phyloP scores from a whole-genome alignment of 2,113 vertebrate species.

The Rostratula benghalensis region DNA sequence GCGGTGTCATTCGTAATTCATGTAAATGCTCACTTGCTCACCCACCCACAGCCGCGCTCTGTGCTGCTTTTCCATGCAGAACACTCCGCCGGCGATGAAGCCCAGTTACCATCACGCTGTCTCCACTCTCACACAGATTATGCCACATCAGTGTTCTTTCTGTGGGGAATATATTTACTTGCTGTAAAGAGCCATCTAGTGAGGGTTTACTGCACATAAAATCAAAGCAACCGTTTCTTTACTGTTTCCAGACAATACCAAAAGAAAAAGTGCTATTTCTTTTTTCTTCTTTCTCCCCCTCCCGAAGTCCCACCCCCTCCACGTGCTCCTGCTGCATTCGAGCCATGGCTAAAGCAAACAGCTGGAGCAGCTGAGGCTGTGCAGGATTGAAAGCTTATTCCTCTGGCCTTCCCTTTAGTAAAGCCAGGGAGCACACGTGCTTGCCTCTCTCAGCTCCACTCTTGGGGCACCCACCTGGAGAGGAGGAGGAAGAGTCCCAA shows the following conservation, averaged over 20 bases:
- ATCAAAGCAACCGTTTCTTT: neutral
- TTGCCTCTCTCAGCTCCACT: neutral
- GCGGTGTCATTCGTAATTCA: neutral
- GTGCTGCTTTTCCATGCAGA: neutral
- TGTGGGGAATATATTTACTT: conserved; percentile 25
- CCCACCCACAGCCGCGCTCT: neutral
- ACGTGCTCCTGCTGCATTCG: neutral
- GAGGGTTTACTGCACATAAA: conserved; percentile 53
- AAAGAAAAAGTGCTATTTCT: neutral
- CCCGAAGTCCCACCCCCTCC: neutral
- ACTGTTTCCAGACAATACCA: neutral
- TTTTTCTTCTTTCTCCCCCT: fast-evolving
- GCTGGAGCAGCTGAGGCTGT: neutral
- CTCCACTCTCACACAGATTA: neutral
- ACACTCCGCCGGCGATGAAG: neutral
- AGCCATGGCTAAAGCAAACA: neutral
- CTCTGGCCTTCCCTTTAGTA: neutral
- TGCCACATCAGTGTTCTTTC: neutral
- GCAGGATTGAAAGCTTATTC: fast-evolving
- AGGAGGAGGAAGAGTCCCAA: neutral
- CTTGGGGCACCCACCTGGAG: neutral
- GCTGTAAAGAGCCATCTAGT: conserved; percentile 69
- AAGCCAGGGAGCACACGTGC: neutral
- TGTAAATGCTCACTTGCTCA: neutral
- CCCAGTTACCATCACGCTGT: neutral